Evolutionary conservation across 2,888 invertebrate genomes (phyloP), one percentile per base, ranked within the genome.

Genomic region (Pollenia amentaria): DNA sequence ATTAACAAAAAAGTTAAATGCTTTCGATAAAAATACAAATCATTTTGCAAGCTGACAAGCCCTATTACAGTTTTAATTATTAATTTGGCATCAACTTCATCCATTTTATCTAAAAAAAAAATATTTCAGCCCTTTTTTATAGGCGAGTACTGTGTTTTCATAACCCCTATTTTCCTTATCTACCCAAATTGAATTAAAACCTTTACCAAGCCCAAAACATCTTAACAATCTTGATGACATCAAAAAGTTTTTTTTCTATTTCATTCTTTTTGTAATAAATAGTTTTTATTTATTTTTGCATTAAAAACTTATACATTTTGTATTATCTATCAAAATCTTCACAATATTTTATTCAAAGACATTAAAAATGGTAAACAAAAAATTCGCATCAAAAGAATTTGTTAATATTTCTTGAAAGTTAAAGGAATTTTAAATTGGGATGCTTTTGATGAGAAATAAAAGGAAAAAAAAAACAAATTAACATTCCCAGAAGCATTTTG

Each of bases 401-500:
- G 18, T 44, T 42, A 44, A 64, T 64, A 44, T 64, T 44, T 38
- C 42, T 40, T 62, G 18, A 38, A 18, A n/a, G n/a, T 51, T 40
- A 16, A 38, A 8, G 38, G 38, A 51, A 21, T 51, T 69, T 38
- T 21, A 51, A 69, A 10, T 51, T 75, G 42, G 53, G 16, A 21
- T 46, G 21, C 65, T 46, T 44, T 46, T 64, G 57, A 12, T 57
- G 16, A 44, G 3, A 29, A 6, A 53, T 14, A 18, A 62, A 48
- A 16, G 6, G 6, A 60, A 48, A 60, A 46, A 18, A 38, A 76
- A n/a, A 29, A 21, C 53, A 70, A 72, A 21, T 46, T 14, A 57
- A 51, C 8, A 76, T 21, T 76, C 40, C 42, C 76, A 38, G 8
- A 21, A 77, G 53, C 29, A 55, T 44, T 44, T 42, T 29, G 29